Evolutionary conservation across 2,797 vertebrate genomes (phyloP), one percentile per base, ranked within the genome.

Genomic region (Ctenopoma multispine): DNA sequence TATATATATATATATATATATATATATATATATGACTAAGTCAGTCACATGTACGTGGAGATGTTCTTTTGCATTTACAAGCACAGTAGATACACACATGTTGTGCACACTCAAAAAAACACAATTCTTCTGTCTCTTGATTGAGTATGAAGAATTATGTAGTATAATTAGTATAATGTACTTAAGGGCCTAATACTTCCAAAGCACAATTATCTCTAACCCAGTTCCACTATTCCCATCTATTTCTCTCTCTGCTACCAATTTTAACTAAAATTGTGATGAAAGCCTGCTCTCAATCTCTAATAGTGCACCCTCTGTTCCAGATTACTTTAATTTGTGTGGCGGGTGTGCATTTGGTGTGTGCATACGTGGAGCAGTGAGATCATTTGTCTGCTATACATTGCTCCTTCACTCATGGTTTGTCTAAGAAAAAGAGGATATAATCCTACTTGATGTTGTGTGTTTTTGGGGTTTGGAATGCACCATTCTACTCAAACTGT

Each of bases 271-370:
- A 66, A 77, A 77, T 60, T 72, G 67, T 27, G 55, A 53, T 87
- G 57, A 80, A 82, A 85, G 43, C 66, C 62, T 67, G 59, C 27
- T 70, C 64, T 77, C 69, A 69, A 73, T 80, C 79, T 75, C 66
- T 53, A 63, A 40, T 64, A 27, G 59, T 36, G 20, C 49, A 41
- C 61, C 46, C 76, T 74, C 67, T 77, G 69, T 55, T 86, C 59
- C 77, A 79, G 86, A 89, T 91, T 89, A 83, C 55, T 75, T 75
- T 87, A 88, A 90, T 89, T 85, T 79, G 64, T 51, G 34, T 5
- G 11, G 21, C 63, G 12, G 46, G 63, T 71, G 68, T 46, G 53
- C 47, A 48, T 43, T 34, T 67, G 58, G 31, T 23, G 38, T 14
- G 10, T 38, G 41, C 24, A 66, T 23, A 13, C n/a, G 23, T 61